Conservation (phyloP, 2,113 vertebrate genomes). For the Forbesichthys papilliferus region DNA sequence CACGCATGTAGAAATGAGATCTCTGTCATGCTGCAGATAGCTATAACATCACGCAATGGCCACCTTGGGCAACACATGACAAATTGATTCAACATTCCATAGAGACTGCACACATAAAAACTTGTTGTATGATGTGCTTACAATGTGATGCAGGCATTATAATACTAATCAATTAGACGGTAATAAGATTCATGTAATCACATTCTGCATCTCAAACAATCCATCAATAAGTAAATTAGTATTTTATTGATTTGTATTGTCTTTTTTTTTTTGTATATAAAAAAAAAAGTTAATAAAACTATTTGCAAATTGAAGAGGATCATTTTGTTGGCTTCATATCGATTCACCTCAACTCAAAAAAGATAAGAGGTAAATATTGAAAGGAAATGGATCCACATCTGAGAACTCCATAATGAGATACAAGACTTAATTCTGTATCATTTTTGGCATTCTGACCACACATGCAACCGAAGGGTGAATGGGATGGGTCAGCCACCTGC, state of each 20-base stretch:
- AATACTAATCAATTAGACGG: slow-evolving; percentile 49
- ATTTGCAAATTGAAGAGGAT: neutral
- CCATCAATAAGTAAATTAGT: slow-evolving; percentile 28
- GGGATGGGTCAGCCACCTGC: no score
- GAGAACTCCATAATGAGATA: no score
- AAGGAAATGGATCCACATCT: no score
- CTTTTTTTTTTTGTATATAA: neutral
- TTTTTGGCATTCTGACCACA: no score
- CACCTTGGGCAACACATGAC: slow-evolving; percentile 2
- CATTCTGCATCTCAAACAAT: slow-evolving; percentile 29
- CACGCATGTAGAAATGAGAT: slow-evolving; percentile 14
- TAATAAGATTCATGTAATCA: slow-evolving; percentile 56
- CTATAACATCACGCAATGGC: neutral
- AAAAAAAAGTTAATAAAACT: slow-evolving; percentile 14
- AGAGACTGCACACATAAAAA: no score
- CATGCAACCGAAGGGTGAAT: no score
- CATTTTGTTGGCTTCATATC: neutral
- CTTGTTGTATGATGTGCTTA: slow-evolving; percentile 43
- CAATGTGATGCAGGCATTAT: slow-evolving; percentile 37
- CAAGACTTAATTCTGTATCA: no score
- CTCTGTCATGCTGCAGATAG: neutral
- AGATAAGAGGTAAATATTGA: no score
- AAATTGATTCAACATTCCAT: neutral
- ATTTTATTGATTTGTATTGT: slow-evolving; percentile 4
- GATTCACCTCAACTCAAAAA: neutral